phyloP scores from a whole-genome alignment of 2,888 invertebrate genomes.

The Melitaea athalia region DNA sequence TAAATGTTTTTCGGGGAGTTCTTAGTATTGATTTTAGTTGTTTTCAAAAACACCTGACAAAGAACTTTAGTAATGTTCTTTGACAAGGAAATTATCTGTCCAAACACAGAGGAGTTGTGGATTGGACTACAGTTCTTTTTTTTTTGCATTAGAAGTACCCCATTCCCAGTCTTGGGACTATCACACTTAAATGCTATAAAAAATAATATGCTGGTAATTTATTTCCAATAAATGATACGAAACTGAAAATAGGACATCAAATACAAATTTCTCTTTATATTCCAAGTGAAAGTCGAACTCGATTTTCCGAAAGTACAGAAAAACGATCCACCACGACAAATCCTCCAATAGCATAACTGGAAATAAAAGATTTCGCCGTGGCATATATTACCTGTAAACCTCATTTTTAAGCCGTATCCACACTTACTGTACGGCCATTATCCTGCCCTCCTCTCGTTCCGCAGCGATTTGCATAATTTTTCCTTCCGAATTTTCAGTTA shows the following conservation, averaged over 20 bases:
- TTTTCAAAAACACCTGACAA: too few relatives aligned
- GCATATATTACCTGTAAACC: slow-evolving; percentile 37
- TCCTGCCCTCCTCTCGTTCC: slow-evolving; percentile 38
- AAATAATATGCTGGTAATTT: background rate
- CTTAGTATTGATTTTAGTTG: too few relatives aligned
- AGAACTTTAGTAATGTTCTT: too few relatives aligned
- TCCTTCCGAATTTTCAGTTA: slow-evolving; percentile 44
- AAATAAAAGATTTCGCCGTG: slow-evolving; percentile 32
- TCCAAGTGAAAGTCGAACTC: slow-evolving; percentile 17
- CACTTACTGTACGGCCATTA: slow-evolving; percentile 38
- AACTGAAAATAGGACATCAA: background rate
- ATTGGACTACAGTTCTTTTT: too few relatives aligned
- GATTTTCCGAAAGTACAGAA: slow-evolving; percentile 29
- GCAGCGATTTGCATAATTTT: slow-evolving; percentile 48
- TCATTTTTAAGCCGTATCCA: slow-evolving; percentile 39
- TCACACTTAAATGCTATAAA: too few relatives aligned
- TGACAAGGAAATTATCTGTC: too few relatives aligned
- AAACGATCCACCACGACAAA: slow-evolving; percentile 22
- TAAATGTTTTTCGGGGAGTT: too few relatives aligned
- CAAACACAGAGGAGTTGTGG: too few relatives aligned
- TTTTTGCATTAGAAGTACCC: too few relatives aligned
- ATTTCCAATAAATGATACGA: background rate
- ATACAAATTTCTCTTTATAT: background rate
- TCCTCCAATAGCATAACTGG: slow-evolving; percentile 24
- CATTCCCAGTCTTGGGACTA: too few relatives aligned